These are phyloP conservation scores for Romanogobio albipinnatus DNA, from an alignment of 2,113 vertebrate species.

Conservation along the genomic window DNA sequence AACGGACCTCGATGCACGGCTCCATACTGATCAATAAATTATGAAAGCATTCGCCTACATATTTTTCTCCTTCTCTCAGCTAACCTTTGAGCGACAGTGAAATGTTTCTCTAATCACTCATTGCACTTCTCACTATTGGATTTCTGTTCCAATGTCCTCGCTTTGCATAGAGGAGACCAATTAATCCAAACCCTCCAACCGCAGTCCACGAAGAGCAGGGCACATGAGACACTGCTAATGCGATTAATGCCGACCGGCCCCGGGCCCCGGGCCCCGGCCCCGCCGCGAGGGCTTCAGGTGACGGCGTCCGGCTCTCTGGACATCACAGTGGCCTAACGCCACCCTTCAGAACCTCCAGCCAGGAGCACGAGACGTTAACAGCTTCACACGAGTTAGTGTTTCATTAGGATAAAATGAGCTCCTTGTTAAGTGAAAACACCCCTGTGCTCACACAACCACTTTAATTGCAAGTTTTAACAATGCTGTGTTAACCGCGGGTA, in stretches of 20 bases:
- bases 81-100: conserved; percentile 66
- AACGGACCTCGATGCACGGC: not conserved
- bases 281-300: conserved; percentile 57
- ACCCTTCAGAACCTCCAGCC: conserved; percentile 54
- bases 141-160: conserved; percentile 69
- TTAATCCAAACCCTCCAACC: conserved; percentile 74
- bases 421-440: not conserved
- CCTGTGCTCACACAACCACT: not conserved
- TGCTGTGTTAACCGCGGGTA: not conserved
- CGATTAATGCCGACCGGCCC: conserved; percentile 71
- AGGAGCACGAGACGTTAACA: conserved; percentile 32
- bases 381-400: not conserved
- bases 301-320: conserved; percentile 30
- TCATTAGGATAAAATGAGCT: not conserved
- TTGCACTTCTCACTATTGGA: conserved; percentile 71
- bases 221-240: conserved; percentile 62
- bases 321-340: conserved; percentile 57
- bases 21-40: conserved; percentile 13
- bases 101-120: conserved; percentile 75
- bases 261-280: too few species aligned
- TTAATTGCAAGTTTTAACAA: conserved; percentile 5
- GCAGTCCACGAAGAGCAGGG: conserved; percentile 59
- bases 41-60: conserved; percentile 40
- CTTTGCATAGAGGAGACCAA: conserved; percentile 76
- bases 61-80: conserved; percentile 51